Evolutionary conservation across 2,888 invertebrate species (phyloP).

Genomic region (Heliothis peltigera): DNA sequence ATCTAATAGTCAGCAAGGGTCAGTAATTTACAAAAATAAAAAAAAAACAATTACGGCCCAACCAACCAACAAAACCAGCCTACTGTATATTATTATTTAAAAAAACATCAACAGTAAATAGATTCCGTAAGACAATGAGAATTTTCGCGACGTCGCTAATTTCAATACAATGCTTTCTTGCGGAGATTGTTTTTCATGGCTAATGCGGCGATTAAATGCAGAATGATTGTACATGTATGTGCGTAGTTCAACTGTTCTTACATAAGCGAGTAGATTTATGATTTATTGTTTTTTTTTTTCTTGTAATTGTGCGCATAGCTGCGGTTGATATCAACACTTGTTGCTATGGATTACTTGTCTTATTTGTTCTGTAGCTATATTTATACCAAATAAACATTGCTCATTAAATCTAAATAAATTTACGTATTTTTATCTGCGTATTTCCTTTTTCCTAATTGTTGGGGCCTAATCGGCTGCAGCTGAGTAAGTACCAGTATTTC

Average conservation of each 20-base stretch:
- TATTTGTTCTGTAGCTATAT: no score
- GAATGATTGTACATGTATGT: slow-evolving; percentile 10
- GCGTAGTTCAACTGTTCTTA: slow-evolving; percentile 14
- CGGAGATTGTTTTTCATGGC: slow-evolving; percentile 30
- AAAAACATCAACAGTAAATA: slow-evolving; percentile 23
- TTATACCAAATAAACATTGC: no score
- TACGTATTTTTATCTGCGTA: no score
- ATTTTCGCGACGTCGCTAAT: slow-evolving; percentile 40
- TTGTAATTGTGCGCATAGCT: no score
- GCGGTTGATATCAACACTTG: background rate
- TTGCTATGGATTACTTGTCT: background rate
- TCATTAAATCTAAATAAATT: no score
- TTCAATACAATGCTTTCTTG: slow-evolving; percentile 54
- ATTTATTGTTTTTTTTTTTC: slow-evolving; percentile 11
- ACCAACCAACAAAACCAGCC: no score
- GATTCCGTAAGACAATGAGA: slow-evolving; percentile 30
- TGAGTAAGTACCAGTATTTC: no score
- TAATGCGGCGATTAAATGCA: slow-evolving; percentile 31
- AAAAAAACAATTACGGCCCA: slow-evolving; percentile 1
- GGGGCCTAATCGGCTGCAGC: no score
- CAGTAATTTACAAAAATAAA: background rate
- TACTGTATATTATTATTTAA: background rate
- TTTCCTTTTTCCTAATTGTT: no score
- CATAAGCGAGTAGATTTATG: slow-evolving; percentile 23
- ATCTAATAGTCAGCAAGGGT: no score